Base-by-base conservation (phyloP, 2,888 invertebrate species). In the Luperina nickerlii region DNA sequence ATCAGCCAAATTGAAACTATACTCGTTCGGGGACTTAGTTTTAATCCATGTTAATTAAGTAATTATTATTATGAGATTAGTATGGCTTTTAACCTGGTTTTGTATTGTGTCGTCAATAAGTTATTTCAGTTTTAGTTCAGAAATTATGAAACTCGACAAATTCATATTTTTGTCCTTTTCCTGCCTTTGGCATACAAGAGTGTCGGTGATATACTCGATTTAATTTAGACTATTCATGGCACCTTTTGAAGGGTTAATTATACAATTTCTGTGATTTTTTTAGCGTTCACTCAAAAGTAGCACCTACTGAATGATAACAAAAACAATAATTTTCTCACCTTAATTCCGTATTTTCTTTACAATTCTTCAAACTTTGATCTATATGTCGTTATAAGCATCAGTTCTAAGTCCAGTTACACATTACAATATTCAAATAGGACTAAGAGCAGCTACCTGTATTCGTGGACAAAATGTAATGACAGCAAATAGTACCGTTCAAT, bases 1-100 rank as follows among this genome's bases (percentile, higher is more conserved):
- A 85, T 85, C 82, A 83, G 76, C 74, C 24, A 82, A 82, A 83
- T 79, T 88, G 78, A 76, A 81, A 87, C 70, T 73, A 65, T 65
- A 87, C 48, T 75, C 57, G 63, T 66, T 77, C 38, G 66, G 60
- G n/a, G 67, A 62, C 65, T 57, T 20, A n/a, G 62, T 69, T 71
- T 65, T 62, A 68, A 68, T 69, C 54, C 60, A 48, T 62, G 62
- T 79, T 76, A 79, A 79, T 83, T 76, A 71, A n/a, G 27, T 38
- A 11, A 66, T 42, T 60, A 78, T n/a, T 71, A 48, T n/a, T 71
- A 48, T 11, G 27, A 54, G 62, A 9, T 13, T n/a, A 51, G 7
- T 24, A n/a, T 24, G 24, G 45, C 15, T 20, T 20, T 32, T 74
- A 67, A 54, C 18, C 15, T 60, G n/a, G n/a, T 27, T 63, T 63